phyloP scores from a whole-genome alignment of 2,113 vertebrate species.

The Coptodon bakossiorum region DNA sequence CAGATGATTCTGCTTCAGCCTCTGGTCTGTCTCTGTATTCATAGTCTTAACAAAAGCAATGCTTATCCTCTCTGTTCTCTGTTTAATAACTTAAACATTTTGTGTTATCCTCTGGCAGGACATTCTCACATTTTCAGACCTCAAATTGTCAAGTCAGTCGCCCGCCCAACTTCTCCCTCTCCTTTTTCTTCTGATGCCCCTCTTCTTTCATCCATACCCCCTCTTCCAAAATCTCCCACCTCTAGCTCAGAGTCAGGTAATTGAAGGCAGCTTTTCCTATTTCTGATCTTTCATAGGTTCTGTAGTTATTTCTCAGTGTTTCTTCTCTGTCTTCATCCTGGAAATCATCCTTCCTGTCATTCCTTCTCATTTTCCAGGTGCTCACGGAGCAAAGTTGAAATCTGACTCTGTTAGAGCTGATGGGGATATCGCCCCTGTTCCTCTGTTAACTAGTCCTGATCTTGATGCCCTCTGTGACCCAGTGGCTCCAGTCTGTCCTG shows the following conservation, averaged over 20 bases:
- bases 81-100: not conserved
- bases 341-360: not conserved
- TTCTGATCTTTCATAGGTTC: not conserved
- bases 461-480: conserved; percentile 73
- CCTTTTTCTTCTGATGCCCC: conserved; percentile 28
- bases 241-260: conserved; percentile 56
- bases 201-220: not conserved
- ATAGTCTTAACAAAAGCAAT: not conserved
- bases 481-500: not conserved
- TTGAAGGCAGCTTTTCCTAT: not conserved
- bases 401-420: not conserved
- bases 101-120: not conserved
- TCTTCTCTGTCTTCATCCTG: not conserved
- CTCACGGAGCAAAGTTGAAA: not conserved
- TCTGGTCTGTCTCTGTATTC: conserved; percentile 18
- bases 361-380: conserved; percentile 7
- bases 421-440: conserved; percentile 44
- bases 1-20: not conserved
- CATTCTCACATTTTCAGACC: conserved; percentile 55
- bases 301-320: not conserved
- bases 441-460: conserved; percentile 68
- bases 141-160: conserved; percentile 44
- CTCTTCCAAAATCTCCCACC: conserved; percentile 2
- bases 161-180: conserved; percentile 58
- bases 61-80: not conserved